Conservation (phyloP, 2,888 invertebrate genomes). For the Rhagonycha lutea region DNA sequence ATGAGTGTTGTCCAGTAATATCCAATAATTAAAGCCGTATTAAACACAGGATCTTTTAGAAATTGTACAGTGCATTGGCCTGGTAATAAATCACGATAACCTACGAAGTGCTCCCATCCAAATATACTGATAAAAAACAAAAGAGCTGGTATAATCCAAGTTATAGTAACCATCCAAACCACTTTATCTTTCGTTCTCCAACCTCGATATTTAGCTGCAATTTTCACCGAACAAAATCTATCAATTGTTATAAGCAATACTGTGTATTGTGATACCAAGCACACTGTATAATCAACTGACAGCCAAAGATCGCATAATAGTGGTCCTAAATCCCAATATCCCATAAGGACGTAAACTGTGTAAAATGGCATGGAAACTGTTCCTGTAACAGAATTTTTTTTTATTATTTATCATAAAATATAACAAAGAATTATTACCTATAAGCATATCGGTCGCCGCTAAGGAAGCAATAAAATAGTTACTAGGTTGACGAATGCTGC, state of each 20-base stretch:
- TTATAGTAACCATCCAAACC: constrained; percentile 93
- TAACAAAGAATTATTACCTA: constrained; percentile 68
- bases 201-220: constrained; percentile 93
- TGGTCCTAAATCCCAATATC: constrained; percentile 96
- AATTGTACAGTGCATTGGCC: constrained; percentile 96
- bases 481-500: constrained; percentile 93
- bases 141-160: constrained; percentile 95
- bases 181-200: constrained; percentile 96
- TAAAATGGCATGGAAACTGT: constrained; percentile 98
- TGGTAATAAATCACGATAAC: constrained; percentile 83
- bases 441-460: constrained; percentile 95
- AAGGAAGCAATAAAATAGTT: constrained; percentile 99
- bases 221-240: constrained; percentile 97
- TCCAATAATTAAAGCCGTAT: constrained; percentile 93
- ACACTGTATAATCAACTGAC: constrained; percentile 98
- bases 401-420: background rate
- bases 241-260: constrained; percentile 98
- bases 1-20: constrained; percentile 98
- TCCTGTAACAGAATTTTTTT: constrained; percentile 61
- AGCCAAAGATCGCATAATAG: constrained; percentile 97
- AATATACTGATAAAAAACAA: constrained; percentile 98
- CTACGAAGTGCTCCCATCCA: constrained; percentile 98
- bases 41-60: constrained; percentile 95
- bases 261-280: constrained; percentile 98
- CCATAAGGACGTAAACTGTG: constrained; percentile 94